A percentile compares a stretch with the other conserved stretches of the same genome.
Evolutionary conservation across 2,113 vertebrate genomes (phyloP).

Genomic region (Thamnophis sirtalis): DNA sequence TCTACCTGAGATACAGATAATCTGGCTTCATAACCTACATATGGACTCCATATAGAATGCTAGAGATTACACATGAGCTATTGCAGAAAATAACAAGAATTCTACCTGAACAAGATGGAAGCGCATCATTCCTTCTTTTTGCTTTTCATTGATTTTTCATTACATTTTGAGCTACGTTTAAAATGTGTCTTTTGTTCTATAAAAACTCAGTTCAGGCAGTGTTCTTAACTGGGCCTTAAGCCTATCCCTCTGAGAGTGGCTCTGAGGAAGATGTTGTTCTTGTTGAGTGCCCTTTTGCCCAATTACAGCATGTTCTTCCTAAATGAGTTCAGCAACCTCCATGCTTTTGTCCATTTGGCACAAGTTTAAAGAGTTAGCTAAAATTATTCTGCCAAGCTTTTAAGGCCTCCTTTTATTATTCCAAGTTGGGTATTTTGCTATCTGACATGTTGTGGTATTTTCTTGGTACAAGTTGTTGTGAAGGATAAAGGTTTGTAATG

Average conservation of each 20-base stretch:
- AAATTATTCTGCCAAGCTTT: background rate
- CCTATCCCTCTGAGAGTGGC: background rate
- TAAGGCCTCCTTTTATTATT: background rate
- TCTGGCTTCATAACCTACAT: background rate
- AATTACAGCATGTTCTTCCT: background rate
- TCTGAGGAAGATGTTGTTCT: background rate
- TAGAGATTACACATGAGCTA: background rate
- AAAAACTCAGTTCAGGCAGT: background rate
- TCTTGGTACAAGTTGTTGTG: background rate
- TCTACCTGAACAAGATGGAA: background rate
- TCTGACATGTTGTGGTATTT: background rate
- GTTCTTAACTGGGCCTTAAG: background rate
- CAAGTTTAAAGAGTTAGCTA: background rate
- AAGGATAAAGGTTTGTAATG: background rate
- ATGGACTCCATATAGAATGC: background rate
- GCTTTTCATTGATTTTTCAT: background rate
- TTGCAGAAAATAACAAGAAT: background rate
- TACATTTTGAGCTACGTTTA: background rate
- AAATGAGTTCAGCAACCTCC: background rate
- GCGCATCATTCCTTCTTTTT: background rate
- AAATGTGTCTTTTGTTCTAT: background rate
- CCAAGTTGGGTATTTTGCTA: background rate
- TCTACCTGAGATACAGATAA: background rate
- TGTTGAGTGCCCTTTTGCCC: background rate
- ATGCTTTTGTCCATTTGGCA: background rate